Evolutionary conservation across 2,888 invertebrate species (phyloP).

Genomic region (Philhelius pedissequus): DNA sequence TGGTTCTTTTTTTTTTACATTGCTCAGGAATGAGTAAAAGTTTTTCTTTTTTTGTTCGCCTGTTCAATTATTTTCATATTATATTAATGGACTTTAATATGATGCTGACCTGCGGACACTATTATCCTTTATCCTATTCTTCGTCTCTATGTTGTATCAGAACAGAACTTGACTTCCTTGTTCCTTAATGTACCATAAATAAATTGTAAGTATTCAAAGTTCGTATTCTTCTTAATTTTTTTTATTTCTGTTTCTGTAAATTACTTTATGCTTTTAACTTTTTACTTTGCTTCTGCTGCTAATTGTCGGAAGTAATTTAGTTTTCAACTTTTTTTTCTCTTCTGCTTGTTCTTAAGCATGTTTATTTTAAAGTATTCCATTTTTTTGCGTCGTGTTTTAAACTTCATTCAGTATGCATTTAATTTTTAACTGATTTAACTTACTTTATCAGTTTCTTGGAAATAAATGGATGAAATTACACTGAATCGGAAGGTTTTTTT

Average conservation of each 20-base stretch:
- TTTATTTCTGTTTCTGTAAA: conserved; percentile 7
- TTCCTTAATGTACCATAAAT: not conserved
- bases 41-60: not conserved
- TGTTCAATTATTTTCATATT: conserved; percentile 14
- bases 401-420: not conserved
- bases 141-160: not conserved
- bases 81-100: conserved; percentile 48
- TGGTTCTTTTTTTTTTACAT: not conserved
- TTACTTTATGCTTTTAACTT: conserved; percentile 64
- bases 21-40: not conserved
- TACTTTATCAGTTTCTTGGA: not conserved
- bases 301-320: conserved; percentile 66
- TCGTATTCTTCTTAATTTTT: not conserved
- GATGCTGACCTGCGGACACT: conserved; percentile 18
- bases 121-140: conserved; percentile 36
- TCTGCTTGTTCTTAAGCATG: not conserved
- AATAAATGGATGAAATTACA: not conserved
- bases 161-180: not conserved
- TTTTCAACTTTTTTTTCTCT: conserved; percentile 47
- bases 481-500: too few species aligned
- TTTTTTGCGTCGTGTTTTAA: not conserved
- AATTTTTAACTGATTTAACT: not conserved
- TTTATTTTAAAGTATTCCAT: not conserved
- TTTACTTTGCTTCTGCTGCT: conserved; percentile 45
- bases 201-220: not conserved